Percentiles rank a stretch among this genome's conserved stretches.
Conservation (phyloP, 2,888 invertebrate genomes). For the Danaus chrysippus region DNA sequence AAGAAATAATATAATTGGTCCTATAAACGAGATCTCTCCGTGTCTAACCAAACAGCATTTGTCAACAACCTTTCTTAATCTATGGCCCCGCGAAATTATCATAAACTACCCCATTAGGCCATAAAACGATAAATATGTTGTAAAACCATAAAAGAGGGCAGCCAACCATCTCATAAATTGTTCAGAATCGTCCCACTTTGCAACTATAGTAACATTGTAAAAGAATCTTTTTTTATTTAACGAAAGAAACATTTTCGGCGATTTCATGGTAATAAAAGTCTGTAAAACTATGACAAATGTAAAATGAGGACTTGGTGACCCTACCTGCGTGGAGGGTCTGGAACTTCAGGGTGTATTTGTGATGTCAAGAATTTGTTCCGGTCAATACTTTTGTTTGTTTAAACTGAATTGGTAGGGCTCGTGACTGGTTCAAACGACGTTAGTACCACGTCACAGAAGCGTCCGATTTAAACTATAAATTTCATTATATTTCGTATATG, state of each 20-base stretch:
- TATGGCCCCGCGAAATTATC: conserved; percentile 50
- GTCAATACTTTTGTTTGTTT: conserved; percentile 31
- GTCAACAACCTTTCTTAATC: conserved; percentile 29
- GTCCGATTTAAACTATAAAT: too few species aligned
- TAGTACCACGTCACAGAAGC: too few species aligned
- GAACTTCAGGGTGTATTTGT: conserved; percentile 19
- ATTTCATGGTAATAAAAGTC: conserved; percentile 15
- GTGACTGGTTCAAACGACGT: not conserved
- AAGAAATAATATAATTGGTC: too few species aligned
- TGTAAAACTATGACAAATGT: conserved; percentile 5
- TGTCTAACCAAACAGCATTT: not conserved
- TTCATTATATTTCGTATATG: too few species aligned
- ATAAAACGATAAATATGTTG: conserved; percentile 76
- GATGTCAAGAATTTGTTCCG: conserved; percentile 26
- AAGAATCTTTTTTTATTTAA: conserved; percentile 29
- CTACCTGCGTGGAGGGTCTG: conserved; percentile 17
- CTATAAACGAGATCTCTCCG: not conserved
- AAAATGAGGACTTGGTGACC: not conserved
- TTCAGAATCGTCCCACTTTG: conserved; percentile 65
- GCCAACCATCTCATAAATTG: conserved; percentile 65
- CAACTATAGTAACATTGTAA: conserved; percentile 50
- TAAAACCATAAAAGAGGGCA: conserved; percentile 74
- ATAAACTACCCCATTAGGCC: conserved; percentile 60
- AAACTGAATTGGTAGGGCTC: not conserved
- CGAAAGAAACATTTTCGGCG: conserved; percentile 14